Base-by-base conservation (phyloP, 2,888 invertebrate genomes). In the Diogma glabrata region DNA sequence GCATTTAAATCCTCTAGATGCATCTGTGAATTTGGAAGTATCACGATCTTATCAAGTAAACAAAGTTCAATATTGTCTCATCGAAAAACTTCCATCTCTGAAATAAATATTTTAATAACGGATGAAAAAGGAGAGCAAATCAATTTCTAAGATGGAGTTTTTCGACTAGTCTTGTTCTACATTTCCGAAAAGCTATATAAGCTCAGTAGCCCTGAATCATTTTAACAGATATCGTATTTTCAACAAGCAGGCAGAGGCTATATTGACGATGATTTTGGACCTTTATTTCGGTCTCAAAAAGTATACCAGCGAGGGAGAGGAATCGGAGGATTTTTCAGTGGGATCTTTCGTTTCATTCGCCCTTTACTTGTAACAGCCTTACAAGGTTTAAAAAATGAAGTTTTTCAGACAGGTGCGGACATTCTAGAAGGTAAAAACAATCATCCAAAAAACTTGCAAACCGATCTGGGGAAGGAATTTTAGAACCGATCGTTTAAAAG, bases 321-420 rank as follows among this genome's bases (percentile, higher is more conserved):
- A 6, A 10, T 47, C 19, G 47, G 47, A 47, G 28, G 28, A 12
- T 28, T 47, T 17, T 47, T 47, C 7, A 28, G 47, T 8, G 28
- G 47, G 19, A 26, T 47, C 17, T 19, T 47, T 20, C 6, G 19
- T 2, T 47, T 17, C 17, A 16, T 47, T 28, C 26, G 17, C 2
- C 47, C 28, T 1, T 23, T 30, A 14, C 12, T 47, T 17, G 12
- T 19, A 28, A 28, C 47, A 16, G 47, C 24, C 7, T 28, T 22
- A 28, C 9, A 30, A 10, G 16, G 47, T 28, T 28, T 14, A 12
- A 33, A 14, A 12, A 33, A 16, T 33, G 2, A 28, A 28, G n/a
- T 28, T 2, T 28, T 28, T 28, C 28, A 28, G 3, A 2, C 10
- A 12, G n/a, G 40, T 2, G 3, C 10, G 19, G 19, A n/a, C n/a